Conservation (phyloP, 1,140 invertebrate species). For the Dryas iulia region DNA sequence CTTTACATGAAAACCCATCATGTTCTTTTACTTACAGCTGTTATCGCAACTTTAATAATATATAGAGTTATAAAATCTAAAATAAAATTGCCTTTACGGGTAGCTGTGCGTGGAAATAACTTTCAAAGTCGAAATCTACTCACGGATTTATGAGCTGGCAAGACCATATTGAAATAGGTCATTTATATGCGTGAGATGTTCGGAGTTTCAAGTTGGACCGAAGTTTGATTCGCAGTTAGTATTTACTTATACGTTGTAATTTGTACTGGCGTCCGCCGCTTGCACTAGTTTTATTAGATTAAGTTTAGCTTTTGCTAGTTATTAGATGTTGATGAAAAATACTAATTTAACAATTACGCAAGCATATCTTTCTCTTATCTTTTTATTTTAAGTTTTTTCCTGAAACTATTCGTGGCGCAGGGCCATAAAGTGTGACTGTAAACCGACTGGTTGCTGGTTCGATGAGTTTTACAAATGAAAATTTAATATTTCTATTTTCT, state of each 20-base stretch:
- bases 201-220: not conserved
- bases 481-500: too few species aligned
- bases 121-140: not conserved
- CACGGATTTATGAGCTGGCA: constrained; percentile 19
- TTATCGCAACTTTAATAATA: not conserved
- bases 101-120: not conserved
- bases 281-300: not conserved
- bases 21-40: not conserved
- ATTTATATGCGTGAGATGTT: constrained; percentile 22
- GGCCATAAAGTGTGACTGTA: too few species aligned
- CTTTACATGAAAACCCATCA: not conserved
- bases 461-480: too few species aligned
- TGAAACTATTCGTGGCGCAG: too few species aligned
- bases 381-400: too few species aligned
- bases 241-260: not conserved
- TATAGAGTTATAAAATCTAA: not conserved
- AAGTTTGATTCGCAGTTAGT: constrained; percentile 7
- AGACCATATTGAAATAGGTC: constrained; percentile 12
- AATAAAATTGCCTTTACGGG: not conserved
- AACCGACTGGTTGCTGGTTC: too few species aligned
- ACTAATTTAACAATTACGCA: too few species aligned
- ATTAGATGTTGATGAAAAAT: not conserved
- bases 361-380: too few species aligned
- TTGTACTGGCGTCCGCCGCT: not conserved
- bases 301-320: not conserved